A percentile compares a stretch with the other conserved stretches of the same genome.
Evolutionary conservation across 37 sponge, comb jelly and placozoan species (phyloP).

Genomic region (Dysidea cf. avara): DNA sequence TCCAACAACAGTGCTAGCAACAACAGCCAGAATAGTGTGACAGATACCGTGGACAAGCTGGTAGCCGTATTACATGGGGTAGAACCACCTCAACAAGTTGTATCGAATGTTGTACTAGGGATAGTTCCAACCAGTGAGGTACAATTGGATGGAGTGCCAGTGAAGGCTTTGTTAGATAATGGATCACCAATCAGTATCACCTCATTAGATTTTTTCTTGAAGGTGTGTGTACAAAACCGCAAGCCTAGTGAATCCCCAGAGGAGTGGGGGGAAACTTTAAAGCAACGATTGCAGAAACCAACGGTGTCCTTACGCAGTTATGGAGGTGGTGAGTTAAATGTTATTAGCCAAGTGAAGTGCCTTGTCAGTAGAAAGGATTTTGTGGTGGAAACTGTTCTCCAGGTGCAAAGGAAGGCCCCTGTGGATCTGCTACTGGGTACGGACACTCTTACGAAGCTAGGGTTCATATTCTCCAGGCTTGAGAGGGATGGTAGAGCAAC

Average conservation of each 20-base stretch:
- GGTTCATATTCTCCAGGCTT: neutral
- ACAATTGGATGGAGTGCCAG: conserved; percentile 4
- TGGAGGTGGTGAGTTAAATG: neutral
- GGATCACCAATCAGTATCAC: conserved; percentile 26
- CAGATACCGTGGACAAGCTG: too few species aligned
- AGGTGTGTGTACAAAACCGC: neutral
- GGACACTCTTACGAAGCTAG: neutral
- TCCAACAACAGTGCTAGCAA: too few species aligned
- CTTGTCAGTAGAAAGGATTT: neutral
- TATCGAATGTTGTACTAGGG: neutral
- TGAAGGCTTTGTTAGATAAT: conserved; percentile 11
- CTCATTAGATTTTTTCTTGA: conserved; percentile 18
- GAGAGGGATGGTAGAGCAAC: neutral
- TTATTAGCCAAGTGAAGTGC: neutral
- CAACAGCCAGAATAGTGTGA: too few species aligned
- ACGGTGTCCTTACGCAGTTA: conserved; percentile 10
- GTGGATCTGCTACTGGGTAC: neutral
- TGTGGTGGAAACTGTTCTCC: neutral
- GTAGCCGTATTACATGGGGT: too few species aligned
- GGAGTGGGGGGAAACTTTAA: neutral
- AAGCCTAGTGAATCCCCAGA: neutral
- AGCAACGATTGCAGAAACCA: neutral
- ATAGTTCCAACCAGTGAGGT: neutral
- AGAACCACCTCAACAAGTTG: neutral
- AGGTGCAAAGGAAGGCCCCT: conserved; percentile 3